Percentiles rank a stretch among this genome's conserved stretches.
Evolutionary conservation across 2,113 vertebrate genomes (phyloP).

Genomic region (Fukomys damarensis): DNA sequence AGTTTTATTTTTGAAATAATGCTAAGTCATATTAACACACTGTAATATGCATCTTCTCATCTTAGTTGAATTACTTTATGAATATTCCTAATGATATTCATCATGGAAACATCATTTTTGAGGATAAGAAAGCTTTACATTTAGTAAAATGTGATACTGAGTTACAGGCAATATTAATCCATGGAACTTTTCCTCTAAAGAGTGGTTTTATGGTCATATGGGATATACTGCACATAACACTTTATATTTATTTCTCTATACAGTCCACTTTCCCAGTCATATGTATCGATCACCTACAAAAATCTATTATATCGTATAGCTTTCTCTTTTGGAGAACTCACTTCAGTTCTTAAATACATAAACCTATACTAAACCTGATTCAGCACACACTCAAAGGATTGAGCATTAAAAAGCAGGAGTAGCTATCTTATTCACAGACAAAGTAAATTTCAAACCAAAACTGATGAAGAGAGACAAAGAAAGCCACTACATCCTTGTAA

Average conservation of each 20-base stretch:
- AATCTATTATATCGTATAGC: background rate
- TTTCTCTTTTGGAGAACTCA: background rate
- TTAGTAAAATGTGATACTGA: background rate
- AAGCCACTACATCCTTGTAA: too few species aligned
- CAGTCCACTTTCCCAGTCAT: background rate
- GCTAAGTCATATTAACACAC: background rate
- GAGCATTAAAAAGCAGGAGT: too few species aligned
- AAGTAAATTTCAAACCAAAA: too few species aligned
- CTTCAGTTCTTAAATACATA: background rate
- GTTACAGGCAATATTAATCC: background rate
- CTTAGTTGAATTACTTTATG: background rate
- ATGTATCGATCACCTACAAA: background rate
- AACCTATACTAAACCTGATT: background rate
- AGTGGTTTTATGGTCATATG: background rate
- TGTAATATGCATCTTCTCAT: background rate
- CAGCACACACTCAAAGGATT: background rate
- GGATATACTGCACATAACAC: background rate
- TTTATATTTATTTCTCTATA: background rate
- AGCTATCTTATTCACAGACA: too few species aligned
- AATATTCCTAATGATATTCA: constrained; percentile 13
- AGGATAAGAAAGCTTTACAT: background rate
- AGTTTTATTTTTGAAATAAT: background rate
- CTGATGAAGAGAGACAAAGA: too few species aligned
- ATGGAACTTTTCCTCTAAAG: background rate
- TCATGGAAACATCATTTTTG: background rate